phyloP scores from a whole-genome alignment of 2,113 vertebrate genomes.

The Bujurquina vittata region DNA sequence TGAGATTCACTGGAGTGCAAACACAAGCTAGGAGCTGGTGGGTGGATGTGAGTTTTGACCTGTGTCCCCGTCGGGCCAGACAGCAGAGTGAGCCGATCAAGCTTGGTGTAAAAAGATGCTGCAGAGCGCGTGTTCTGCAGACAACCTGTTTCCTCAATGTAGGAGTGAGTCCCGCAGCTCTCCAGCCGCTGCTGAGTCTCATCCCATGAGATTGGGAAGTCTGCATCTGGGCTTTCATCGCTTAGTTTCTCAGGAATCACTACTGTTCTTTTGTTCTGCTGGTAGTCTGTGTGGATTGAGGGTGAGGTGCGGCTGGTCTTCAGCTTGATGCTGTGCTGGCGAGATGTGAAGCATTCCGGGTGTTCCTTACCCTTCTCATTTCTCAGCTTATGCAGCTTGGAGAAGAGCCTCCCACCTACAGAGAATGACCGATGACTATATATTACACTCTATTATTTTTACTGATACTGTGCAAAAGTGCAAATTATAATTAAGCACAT shows the following conservation, averaged over 20 bases:
- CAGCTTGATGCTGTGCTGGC: slow-evolving; percentile 70
- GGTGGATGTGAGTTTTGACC: slow-evolving; percentile 56
- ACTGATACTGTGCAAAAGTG: background rate
- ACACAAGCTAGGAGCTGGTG: slow-evolving; percentile 69
- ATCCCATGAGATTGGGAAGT: slow-evolving; percentile 72
- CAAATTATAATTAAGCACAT: too few relatives aligned
- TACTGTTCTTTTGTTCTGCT: slow-evolving; percentile 38
- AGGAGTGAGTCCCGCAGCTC: slow-evolving; percentile 78
- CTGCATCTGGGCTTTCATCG: slow-evolving; percentile 58
- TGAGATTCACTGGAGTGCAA: slow-evolving; percentile 73
- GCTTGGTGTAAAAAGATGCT: slow-evolving; percentile 59
- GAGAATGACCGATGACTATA: background rate
- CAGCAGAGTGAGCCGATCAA: slow-evolving; percentile 49
- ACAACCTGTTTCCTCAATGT: slow-evolving; percentile 82
- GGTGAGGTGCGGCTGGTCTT: slow-evolving; percentile 76
- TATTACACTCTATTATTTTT: background rate
- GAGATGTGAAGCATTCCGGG: slow-evolving; percentile 67
- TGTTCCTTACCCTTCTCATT: slow-evolving; percentile 76
- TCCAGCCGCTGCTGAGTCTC: slow-evolving; percentile 76
- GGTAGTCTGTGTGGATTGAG: slow-evolving; percentile 64
- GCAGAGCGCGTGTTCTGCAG: slow-evolving; percentile 74
- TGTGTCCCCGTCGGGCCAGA: slow-evolving; percentile 50
- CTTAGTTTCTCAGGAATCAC: slow-evolving; percentile 18
- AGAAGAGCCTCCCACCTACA: slow-evolving; percentile 91
- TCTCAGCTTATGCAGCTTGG: slow-evolving; percentile 82